Conservation (phyloP, 2,888 invertebrate genomes). For the Drosophila nigricruria region DNA sequence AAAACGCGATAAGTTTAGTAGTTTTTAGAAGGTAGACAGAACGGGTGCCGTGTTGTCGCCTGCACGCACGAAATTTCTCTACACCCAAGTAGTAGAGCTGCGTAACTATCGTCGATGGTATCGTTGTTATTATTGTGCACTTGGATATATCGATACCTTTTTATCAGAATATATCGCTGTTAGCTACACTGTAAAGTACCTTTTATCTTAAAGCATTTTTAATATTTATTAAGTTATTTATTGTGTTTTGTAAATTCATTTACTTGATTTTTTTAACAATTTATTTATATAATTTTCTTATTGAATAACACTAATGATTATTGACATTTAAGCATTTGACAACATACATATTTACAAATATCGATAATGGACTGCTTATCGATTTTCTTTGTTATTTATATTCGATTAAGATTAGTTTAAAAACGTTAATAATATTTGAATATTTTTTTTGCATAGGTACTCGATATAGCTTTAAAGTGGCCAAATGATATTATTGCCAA, state of each 20-base stretch:
- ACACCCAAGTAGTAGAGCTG: constrained; percentile 62
- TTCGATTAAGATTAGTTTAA: not conserved
- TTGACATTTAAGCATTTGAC: not conserved
- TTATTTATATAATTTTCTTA: not conserved
- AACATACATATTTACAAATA: not conserved
- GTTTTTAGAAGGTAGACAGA: constrained; percentile 50
- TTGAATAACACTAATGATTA: not conserved
- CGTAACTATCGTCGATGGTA: constrained; percentile 32
- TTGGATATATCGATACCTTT: constrained; percentile 16
- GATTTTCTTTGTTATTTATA: not conserved
- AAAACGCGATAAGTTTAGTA: constrained; percentile 59
- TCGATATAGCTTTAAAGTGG: constrained; percentile 95
- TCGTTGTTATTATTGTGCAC: not conserved
- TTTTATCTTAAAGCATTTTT: not conserved
- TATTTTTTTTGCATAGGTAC: constrained; percentile 85
- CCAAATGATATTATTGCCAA: constrained; percentile 98
- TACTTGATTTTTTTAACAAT: not conserved
- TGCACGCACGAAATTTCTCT: constrained; percentile 71
- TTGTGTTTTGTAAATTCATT: not conserved
- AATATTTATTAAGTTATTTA: not conserved
- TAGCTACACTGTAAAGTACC: too few relatives aligned
- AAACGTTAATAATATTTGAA: not conserved
- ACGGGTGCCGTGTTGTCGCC: constrained; percentile 63
- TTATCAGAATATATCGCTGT: constrained; percentile 2
- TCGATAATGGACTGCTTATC: not conserved